These are phyloP conservation scores for Neodon shergylaensis DNA, from an alignment of 2,113 vertebrate species.

Conservation along the genomic window DNA sequence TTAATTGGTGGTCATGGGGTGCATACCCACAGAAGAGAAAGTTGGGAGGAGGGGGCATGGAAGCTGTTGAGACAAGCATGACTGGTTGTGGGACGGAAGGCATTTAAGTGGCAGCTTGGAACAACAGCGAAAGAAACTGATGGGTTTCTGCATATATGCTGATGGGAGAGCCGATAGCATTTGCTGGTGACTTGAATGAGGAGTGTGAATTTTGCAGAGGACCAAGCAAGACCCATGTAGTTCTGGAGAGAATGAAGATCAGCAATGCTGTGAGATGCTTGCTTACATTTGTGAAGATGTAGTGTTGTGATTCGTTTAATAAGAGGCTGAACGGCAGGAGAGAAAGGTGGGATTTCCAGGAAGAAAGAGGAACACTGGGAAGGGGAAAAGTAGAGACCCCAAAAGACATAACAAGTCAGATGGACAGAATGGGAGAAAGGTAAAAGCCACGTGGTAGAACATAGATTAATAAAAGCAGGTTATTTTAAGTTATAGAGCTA, in stretches of 20 bases:
- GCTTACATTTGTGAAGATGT: not conserved
- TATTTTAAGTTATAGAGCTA: not conserved
- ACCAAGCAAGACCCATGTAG: not conserved
- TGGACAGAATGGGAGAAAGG: not conserved
- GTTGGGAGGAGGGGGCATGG: fast-evolving
- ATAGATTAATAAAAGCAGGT: not conserved
- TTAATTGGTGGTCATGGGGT: no score
- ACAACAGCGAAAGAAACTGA: not conserved
- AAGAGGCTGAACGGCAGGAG: no score
- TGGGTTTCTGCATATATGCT: not conserved
- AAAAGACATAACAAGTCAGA: not conserved
- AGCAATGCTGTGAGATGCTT: not conserved
- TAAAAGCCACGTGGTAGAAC: not conserved
- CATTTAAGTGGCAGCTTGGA: not conserved
- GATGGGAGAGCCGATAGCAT: not conserved
- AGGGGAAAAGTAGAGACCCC: no score
- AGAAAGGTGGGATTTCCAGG: no score
- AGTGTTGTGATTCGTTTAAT: not conserved
- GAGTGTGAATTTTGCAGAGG: not conserved
- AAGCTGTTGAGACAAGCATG: not conserved
- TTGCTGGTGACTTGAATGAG: not conserved
- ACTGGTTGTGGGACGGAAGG: not conserved
- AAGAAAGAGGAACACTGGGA: no score
- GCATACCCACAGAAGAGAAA: not conserved
- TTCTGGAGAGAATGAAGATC: not conserved